Conservation (phyloP, 2,888 invertebrate genomes). For the Hyposoter dolosus region DNA sequence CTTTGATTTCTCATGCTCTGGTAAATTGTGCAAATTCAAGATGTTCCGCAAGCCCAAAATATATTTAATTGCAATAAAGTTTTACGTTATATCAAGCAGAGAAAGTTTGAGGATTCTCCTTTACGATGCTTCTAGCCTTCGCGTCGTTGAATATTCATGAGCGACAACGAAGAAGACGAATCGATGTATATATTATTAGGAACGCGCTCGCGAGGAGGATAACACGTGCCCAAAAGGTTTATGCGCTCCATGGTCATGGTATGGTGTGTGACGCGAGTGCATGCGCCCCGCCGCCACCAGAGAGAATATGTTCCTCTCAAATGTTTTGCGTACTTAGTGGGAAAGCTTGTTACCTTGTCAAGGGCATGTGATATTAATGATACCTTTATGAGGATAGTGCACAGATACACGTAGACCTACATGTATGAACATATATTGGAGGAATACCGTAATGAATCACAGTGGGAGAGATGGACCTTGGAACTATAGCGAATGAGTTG, state of each 20-base stretch:
- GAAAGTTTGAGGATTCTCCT: constrained; percentile 30
- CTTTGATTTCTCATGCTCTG: constrained; percentile 15
- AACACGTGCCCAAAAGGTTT: background rate
- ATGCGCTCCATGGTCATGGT: background rate
- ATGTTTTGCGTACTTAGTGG: constrained; percentile 76
- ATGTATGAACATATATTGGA: background rate
- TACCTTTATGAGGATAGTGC: constrained; percentile 66
- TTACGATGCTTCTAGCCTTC: background rate
- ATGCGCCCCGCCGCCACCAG: too few species aligned
- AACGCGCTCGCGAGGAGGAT: background rate
- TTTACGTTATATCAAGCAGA: constrained; percentile 5
- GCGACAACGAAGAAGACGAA: constrained; percentile 38
- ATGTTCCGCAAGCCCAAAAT: background rate
- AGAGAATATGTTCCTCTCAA: background rate
- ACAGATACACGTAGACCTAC: background rate
- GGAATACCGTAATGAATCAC: constrained; percentile 35
- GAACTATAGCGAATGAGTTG: background rate
- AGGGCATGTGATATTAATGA: constrained; percentile 82
- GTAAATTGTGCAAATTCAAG: constrained; percentile 27
- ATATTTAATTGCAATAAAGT: constrained; percentile 33
- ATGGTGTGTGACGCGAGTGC: background rate
- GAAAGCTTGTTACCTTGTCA: constrained; percentile 82
- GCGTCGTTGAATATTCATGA: constrained; percentile 44
- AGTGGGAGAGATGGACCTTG: background rate
- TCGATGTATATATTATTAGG: constrained; percentile 39